Conservation (phyloP, 2,888 invertebrate genomes). For the Melanargia galathea region DNA sequence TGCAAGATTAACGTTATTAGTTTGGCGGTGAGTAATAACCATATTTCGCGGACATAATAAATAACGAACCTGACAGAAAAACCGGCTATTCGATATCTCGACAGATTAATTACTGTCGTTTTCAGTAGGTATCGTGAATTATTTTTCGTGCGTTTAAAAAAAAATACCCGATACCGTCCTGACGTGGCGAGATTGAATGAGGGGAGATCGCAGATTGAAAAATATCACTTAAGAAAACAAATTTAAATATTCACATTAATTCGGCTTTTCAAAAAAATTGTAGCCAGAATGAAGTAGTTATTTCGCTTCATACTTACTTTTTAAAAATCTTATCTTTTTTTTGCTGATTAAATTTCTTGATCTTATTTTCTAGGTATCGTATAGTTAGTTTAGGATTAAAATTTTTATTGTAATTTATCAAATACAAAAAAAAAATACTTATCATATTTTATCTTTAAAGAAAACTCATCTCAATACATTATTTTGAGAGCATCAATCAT, state of each 20-base stretch:
- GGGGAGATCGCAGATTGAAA: background rate
- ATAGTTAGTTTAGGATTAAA: too few species aligned
- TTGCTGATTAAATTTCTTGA: too few species aligned
- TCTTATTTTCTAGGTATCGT: too few species aligned
- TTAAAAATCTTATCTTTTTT: too few species aligned
- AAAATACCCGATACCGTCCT: background rate
- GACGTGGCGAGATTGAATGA: constrained; percentile 8
- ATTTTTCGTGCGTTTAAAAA: constrained; percentile 13
- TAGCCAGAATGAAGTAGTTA: background rate
- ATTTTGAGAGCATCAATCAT: too few species aligned
- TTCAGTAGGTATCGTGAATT: constrained; percentile 12
- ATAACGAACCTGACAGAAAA: constrained; percentile 15
- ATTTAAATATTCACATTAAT: background rate
- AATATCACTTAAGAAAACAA: constrained; percentile 1
- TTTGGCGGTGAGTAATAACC: constrained; percentile 20
- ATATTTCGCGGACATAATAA: constrained; percentile 19
- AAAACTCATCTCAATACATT: too few species aligned
- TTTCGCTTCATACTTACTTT: too few species aligned
- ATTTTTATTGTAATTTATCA: too few species aligned
- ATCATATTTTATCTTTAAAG: too few species aligned
- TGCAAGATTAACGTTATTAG: constrained; percentile 23
- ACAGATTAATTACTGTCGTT: constrained; percentile 18
- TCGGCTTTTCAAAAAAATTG: background rate
- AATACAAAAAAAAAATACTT: too few species aligned
- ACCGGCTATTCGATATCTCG: constrained; percentile 19